phyloP scores from a whole-genome alignment of 2,113 vertebrate genomes.

The Rhinolophus sinicus region DNA sequence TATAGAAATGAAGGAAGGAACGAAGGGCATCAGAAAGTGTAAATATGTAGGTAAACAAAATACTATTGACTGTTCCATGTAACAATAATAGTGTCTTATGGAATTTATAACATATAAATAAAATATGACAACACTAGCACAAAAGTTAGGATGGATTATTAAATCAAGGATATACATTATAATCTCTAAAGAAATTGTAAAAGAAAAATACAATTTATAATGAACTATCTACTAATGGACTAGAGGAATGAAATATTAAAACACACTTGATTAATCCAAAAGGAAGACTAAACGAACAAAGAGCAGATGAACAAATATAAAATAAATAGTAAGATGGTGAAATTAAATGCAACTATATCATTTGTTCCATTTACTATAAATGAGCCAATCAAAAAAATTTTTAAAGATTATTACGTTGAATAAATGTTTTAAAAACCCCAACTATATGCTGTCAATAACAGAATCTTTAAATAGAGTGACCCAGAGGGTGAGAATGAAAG shows the following conservation, averaged over 20 bases:
- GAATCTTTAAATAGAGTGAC: neutral
- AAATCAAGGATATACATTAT: neutral
- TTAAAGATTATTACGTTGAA: neutral
- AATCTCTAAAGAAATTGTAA: neutral
- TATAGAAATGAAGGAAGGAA: neutral
- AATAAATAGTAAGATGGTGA: neutral
- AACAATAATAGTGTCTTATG: neutral
- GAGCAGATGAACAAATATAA: neutral
- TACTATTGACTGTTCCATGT: neutral
- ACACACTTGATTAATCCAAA: neutral
- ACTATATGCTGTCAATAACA: neutral
- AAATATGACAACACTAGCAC: neutral
- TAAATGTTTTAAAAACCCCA: neutral
- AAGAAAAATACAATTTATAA: conserved; percentile 4
- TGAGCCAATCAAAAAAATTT: neutral
- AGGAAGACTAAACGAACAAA: neutral
- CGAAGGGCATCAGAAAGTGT: neutral
- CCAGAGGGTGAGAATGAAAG: neutral
- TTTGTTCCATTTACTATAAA: neutral
- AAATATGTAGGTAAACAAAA: neutral
- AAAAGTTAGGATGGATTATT: neutral
- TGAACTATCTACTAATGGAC: neutral
- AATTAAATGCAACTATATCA: neutral
- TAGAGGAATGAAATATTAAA: conserved; percentile 28
- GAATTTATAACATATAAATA: conserved; percentile 1